Percentiles rank a stretch among this genome's conserved stretches.
Evolutionary conservation across 2,113 vertebrate species (phyloP).

Genomic region (Ranitomeya variabilis): DNA sequence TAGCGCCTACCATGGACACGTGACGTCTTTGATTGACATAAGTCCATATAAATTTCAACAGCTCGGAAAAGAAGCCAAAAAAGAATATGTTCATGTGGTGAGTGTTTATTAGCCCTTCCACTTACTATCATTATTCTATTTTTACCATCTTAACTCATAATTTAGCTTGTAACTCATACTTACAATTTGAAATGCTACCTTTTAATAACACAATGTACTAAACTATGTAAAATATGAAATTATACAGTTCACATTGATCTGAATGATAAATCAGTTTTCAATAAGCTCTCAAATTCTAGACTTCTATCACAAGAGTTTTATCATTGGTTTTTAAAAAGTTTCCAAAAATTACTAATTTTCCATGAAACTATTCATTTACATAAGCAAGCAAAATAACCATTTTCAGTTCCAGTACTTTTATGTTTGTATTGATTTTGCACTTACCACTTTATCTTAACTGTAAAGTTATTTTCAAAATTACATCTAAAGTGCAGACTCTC

Average conservation of each 20-base stretch:
- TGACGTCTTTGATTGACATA: conserved; percentile 95
- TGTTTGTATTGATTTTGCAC: not conserved
- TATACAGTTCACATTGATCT: not conserved
- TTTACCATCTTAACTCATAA: not conserved
- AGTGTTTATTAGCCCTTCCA: conserved; percentile 65
- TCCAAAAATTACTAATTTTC: no score
- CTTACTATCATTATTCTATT: not conserved
- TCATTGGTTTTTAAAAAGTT: no score
- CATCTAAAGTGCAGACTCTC: no score
- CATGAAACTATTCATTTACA: no score
- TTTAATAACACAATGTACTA: not conserved
- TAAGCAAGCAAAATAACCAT: not conserved
- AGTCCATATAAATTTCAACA: conserved; percentile 96
- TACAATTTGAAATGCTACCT: not conserved
- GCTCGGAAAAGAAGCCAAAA: conserved; percentile 76
- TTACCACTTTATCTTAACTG: not conserved
- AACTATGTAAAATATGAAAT: not conserved
- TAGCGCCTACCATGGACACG: conserved; percentile 96
- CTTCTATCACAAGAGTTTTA: no score
- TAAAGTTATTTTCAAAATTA: no score
- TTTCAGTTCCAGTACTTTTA: not conserved
- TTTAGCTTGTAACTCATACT: not conserved
- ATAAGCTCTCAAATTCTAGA: not conserved
- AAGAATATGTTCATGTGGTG: conserved; percentile 92
- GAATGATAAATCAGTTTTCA: not conserved